Evolutionary conservation across 1,140 invertebrate genomes (phyloP), one percentile per base, ranked within the genome.

Genomic region (Drosophila rhopaloa): DNA sequence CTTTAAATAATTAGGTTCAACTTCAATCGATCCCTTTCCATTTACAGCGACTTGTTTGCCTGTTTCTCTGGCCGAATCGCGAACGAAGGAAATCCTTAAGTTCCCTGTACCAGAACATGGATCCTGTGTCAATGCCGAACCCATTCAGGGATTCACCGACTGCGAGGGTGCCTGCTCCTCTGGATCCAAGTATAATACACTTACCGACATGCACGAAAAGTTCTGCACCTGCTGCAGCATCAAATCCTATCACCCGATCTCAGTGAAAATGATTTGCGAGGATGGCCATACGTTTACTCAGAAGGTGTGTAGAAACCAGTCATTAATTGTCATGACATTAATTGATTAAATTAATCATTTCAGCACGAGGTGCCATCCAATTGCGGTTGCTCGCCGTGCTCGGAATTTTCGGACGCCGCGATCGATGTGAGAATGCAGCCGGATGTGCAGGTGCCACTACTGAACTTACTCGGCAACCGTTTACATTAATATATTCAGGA

Each of bases 91-190:
- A 2, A 68, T 95, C 43, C 78, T 96, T 0, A 91, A 93, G 51
- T 81, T 93, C 24, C 71, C 72, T 4, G 78, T 92, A 40, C 71
- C 73, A 0, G 48, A 62, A n/a, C 94, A 94, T 81, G 95, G 95
- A 8, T 54, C 92, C 1, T 96, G 96, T 82, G 92, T 92, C 43
- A 96, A 96, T 89, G 76, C 92, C 0, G 76, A 94, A 35, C 93
- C 93, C 0, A 92, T 96, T 9, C 55, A 80, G 11, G 94, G 94
- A 14, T 94, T 96, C 65, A 94, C 93, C 6, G 94, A 96, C 82
- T 96, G 96, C 71, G 89, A 93, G 35, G 96, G 96, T 6, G 85
- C 91, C 16, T 96, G 96, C 79, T 91, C 94, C 65, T 96, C 96
- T 2, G 94, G 94, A 14, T 95, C 95, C 0, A 90, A 93, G n/a